Conservation (phyloP, 2,113 vertebrate species). For the Oostethus manadensis region DNA sequence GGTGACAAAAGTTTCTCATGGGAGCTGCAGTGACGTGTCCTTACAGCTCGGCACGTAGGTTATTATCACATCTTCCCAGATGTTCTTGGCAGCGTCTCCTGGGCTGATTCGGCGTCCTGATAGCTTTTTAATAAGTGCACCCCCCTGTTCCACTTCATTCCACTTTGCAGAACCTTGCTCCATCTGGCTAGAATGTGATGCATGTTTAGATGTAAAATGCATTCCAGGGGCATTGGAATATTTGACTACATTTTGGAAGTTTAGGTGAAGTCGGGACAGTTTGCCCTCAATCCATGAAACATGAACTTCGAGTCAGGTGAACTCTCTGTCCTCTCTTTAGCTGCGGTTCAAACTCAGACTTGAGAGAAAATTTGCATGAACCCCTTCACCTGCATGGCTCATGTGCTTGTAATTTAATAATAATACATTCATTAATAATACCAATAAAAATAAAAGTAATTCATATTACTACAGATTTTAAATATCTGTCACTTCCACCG, state of each 20-base stretch:
- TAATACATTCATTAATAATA: too few relatives aligned
- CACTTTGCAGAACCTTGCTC: conserved; percentile 32
- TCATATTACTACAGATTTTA: too few relatives aligned
- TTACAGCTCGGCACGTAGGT: conserved; percentile 16
- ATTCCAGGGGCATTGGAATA: conserved; percentile 21
- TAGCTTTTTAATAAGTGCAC: conserved; percentile 42
- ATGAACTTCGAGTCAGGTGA: conserved; percentile 21
- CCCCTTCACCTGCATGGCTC: neutral
- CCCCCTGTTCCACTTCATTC: conserved; percentile 25
- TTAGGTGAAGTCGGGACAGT: conserved; percentile 21
- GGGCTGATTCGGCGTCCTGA: conserved; percentile 36
- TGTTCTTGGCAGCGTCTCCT: conserved; percentile 26
- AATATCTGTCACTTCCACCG: too few relatives aligned
- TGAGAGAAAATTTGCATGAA: neutral
- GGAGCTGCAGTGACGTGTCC: conserved; percentile 17
- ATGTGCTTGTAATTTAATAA: too few relatives aligned
- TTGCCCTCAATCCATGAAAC: conserved; percentile 19
- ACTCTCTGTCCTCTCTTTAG: neutral
- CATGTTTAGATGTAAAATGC: conserved; percentile 21
- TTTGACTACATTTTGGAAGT: conserved; percentile 32
- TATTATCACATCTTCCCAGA: conserved; percentile 46
- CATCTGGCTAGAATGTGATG: conserved; percentile 15
- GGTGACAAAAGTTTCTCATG: conserved; percentile 14
- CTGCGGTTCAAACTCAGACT: neutral
- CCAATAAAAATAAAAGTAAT: too few relatives aligned